These are phyloP conservation scores for Eudemis profundana DNA, from an alignment of 2,888 invertebrate species.

Conservation along the genomic window DNA sequence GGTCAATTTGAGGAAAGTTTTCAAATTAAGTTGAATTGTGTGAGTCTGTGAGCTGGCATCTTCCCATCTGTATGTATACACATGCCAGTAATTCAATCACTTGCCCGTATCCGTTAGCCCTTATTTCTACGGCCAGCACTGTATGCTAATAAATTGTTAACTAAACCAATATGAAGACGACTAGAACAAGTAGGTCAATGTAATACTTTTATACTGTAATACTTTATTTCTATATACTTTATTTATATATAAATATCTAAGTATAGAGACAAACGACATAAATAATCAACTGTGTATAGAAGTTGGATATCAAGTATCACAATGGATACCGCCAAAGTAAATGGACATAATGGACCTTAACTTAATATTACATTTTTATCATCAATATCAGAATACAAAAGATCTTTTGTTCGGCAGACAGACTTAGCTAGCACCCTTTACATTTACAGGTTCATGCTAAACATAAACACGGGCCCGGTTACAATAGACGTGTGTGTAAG, in stretches of 20 bases:
- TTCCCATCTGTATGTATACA: slow-evolving; percentile 58
- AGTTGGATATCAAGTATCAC: not conserved
- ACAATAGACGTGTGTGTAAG: slow-evolving; percentile 28
- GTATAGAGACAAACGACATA: no score
- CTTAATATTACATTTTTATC: slow-evolving; percentile 1
- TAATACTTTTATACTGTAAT: not conserved
- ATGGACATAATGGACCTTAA: not conserved
- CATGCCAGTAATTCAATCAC: slow-evolving; percentile 73
- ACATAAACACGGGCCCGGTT: slow-evolving; percentile 27
- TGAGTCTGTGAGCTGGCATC: slow-evolving; percentile 38
- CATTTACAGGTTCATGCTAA: slow-evolving; percentile 41
- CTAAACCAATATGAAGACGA: not conserved
- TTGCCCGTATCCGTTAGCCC: slow-evolving; percentile 73
- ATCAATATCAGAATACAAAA: slow-evolving; percentile 28
- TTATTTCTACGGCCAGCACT: slow-evolving; percentile 57
- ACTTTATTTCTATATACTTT: not conserved
- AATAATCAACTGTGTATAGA: not conserved
- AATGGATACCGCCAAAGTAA: not conserved
- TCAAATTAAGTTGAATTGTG: not conserved
- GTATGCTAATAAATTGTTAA: slow-evolving; percentile 2
- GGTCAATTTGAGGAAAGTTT: no score
- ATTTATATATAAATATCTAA: not conserved
- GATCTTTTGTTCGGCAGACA: slow-evolving; percentile 21
- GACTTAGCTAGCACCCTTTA: slow-evolving; percentile 20
- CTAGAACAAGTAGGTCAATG: not conserved